Evolutionary conservation across 2,797 vertebrate genomes (phyloP), one percentile per base, ranked within the genome.

Genomic region (Pangasius djambal): DNA sequence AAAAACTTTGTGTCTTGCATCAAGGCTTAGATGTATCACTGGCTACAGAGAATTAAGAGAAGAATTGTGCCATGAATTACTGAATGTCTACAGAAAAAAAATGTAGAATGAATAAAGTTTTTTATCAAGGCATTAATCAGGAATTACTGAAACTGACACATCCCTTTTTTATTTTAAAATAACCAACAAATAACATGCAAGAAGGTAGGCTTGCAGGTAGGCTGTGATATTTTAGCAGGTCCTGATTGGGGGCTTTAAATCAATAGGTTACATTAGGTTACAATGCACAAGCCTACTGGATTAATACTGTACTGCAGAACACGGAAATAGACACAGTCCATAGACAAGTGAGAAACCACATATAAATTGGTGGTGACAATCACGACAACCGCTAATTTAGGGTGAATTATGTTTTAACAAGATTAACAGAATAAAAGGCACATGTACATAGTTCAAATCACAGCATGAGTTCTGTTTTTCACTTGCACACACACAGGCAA

Each of bases 311-410:
- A 78, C 3, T 77, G 25, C 74, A 52, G 57, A 13, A 40, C 34
- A 37, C 61, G 79, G 15, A 83, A 63, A 83, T 40, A 13, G 10
- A 22, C 8, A 13, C 13, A 28, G 55, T 83, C 5, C 22, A 28
- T 16, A 63, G 6, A 84, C 28, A 67, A 67, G 61, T 65, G 59
- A 15, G 25, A 65, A 86, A 59, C 3, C 37, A 10, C 20, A 65
- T n/a, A 59, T 75, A 63, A 65, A 85, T 44, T 70, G 2, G 52
- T 34, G 31, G 7, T 59, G 75, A 81, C 59, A 55, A 25, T 78
- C 40, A n/a, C 52, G 69, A 84, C 83, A 88, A 52, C 2, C 4
- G 6, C 48, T 79, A 89, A 84, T 78, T 84, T 85, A 79, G 34
- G 37, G 8, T 81, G 34, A 72, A 44, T 89, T 61, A 82, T 65